Base-by-base conservation (phyloP, 2,888 invertebrate genomes). In the Meandrusa payeni region DNA sequence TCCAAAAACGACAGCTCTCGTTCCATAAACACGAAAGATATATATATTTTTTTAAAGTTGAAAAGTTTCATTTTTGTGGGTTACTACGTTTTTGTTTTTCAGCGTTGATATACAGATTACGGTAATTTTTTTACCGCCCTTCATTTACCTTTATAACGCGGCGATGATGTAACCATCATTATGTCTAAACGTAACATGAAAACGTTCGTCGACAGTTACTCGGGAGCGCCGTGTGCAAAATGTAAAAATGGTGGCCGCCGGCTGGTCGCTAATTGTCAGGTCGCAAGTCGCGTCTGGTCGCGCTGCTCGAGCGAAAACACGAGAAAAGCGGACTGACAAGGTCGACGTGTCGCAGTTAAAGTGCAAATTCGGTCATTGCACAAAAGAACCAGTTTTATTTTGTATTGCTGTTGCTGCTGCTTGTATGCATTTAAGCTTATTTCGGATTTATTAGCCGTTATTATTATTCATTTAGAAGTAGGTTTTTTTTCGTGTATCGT, bases 211-310 rank as follows among this genome's bases (percentile, higher is more conserved):
- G 33, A 12, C 23, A 2, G 11, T 19, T 17, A 12, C 26, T 24
- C 24, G 5, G 3, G 5, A 5, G 17, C 34, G 43, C 46, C 55
- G 55, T 58, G 58, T 54, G 57, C 58, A 55, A 58, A 58, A 56
- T 52, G 45, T 53, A 54, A 53, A 52, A 57, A 48, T 36, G 40
- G 29, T 19, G 22, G 38, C 47, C 46, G 38, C 37, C 46, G 47
- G 48, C 48, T 36, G 28, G 29, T 34, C 32, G 29, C 46, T 15
- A 42, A 34, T 45, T 45, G 33, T 43, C 6, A 45, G 34, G 31
- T 40, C 17, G 39, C 29, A 37, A 15, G 28, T 22, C 28, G 28
- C 20, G 28, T 38, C 20, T 32, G 29, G 1, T 9, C 13, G 28
- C 11, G 12, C 12, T 7, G 12, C 7, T 20, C 24, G 17, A 17